Conservation (phyloP, 2,888 invertebrate species). For the Aspidiotus rigidus region DNA sequence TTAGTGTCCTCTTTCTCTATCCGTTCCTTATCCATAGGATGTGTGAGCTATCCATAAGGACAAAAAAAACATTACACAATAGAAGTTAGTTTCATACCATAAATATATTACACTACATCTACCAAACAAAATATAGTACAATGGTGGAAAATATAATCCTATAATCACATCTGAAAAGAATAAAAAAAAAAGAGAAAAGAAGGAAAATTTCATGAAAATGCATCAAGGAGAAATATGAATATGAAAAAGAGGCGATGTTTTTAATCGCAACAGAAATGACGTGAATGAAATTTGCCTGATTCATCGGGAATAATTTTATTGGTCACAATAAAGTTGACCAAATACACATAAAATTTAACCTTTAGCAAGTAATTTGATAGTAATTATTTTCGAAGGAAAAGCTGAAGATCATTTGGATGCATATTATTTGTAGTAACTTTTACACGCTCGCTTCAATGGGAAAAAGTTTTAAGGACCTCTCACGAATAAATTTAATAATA, state of each 20-base stretch:
- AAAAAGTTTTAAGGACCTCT: too few relatives aligned
- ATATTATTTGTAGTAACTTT: too few relatives aligned
- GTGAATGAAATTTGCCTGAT: constrained; percentile 8
- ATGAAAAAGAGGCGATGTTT: constrained; percentile 18
- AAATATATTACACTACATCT: constrained; percentile 20
- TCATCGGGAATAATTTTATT: too few relatives aligned
- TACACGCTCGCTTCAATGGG: too few relatives aligned
- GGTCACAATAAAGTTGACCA: too few relatives aligned
- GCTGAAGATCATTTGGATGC: too few relatives aligned
- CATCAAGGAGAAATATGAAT: constrained; percentile 5
- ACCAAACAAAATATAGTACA: constrained; percentile 26
- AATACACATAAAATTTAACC: too few relatives aligned
- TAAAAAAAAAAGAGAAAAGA: constrained; percentile 8
- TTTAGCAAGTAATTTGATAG: too few relatives aligned
- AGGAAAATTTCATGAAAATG: constrained; percentile 10
- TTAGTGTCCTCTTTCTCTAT: constrained; percentile 19
- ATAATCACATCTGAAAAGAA: constrained; percentile 8
- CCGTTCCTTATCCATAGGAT: constrained; percentile 32
- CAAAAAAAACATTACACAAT: constrained; percentile 32
- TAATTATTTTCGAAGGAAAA: too few relatives aligned
- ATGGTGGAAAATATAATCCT: constrained; percentile 19
- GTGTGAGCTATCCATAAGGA: constrained; percentile 32
- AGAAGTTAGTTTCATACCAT: constrained; percentile 24
- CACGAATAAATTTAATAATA: too few relatives aligned
- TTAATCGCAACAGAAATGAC: constrained; percentile 25